Evolutionary conservation across 2,888 invertebrate species (phyloP).

Genomic region (Cetonia aurata): DNA sequence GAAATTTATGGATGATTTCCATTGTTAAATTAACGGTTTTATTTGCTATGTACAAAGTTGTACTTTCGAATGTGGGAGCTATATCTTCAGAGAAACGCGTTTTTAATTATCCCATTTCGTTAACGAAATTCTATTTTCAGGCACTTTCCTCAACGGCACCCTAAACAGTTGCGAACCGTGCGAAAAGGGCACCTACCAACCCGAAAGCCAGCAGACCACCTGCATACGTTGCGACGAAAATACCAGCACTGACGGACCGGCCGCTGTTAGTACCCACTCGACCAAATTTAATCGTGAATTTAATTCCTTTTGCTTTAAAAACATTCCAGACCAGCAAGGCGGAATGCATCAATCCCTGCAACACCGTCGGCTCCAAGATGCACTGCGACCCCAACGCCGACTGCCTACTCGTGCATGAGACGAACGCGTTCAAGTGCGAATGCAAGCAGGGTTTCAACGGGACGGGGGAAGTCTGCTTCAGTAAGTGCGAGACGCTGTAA

Average conservation of each 20-base stretch:
- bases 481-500: too few relatives aligned
- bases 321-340: conserved; percentile 76
- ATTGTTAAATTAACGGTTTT: too few relatives aligned
- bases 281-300: conserved; percentile 4
- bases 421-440: conserved; percentile 88
- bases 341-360: conserved; percentile 93
- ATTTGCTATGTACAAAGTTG: too few relatives aligned
- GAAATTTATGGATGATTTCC: too few relatives aligned
- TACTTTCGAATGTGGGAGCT: too few relatives aligned
- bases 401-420: conserved; percentile 86
- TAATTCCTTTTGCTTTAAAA: conserved; percentile 17
- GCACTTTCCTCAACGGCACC: conserved; percentile 88
- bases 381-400: conserved; percentile 90
- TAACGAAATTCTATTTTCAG: conserved; percentile 63
- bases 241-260: conserved; percentile 86
- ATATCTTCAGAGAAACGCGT: too few relatives aligned
- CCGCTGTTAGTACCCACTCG: conserved; percentile 75
- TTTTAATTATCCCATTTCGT: too few relatives aligned
- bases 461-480: conserved; percentile 82
- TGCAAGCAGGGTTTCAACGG: conserved; percentile 95
- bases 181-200: conserved; percentile 90
- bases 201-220: conserved; percentile 87
- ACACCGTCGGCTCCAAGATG: conserved; percentile 84
- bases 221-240: conserved; percentile 92
- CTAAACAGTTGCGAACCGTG: conserved; percentile 89